These are phyloP conservation scores for Rostratula benghalensis DNA, from an alignment of 2,113 vertebrate species.

Conservation along the genomic window DNA sequence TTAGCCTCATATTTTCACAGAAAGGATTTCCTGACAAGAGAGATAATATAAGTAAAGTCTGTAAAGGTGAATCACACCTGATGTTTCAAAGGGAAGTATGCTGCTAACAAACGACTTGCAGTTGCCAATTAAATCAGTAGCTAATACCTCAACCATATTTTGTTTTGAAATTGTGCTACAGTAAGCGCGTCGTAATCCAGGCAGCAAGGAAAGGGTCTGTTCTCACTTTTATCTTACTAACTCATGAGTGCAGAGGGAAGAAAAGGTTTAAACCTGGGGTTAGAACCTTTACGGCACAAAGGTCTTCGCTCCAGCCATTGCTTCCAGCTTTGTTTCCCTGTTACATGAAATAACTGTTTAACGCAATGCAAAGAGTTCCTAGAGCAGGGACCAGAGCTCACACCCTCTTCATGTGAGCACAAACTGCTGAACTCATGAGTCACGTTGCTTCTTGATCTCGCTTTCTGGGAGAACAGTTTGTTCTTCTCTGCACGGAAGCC, in stretches of 20 bases:
- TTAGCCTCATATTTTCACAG: background rate
- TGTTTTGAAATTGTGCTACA: background rate
- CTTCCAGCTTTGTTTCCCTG: background rate
- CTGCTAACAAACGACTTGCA: background rate
- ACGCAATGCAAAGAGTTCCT: conserved; percentile 36
- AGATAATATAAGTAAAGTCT: background rate
- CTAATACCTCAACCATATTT: background rate
- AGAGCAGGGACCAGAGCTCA: background rate
- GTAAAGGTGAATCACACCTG: background rate
- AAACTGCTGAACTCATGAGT: background rate
- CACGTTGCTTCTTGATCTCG: background rate
- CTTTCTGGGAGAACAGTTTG: background rate
- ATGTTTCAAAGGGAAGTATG: background rate
- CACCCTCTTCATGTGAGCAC: background rate
- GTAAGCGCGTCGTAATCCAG: background rate
- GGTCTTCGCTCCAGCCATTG: background rate
- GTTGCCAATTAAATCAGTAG: background rate
- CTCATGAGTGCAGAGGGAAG: background rate
- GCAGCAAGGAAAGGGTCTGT: background rate
- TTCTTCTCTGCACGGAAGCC: background rate
- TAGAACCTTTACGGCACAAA: background rate
- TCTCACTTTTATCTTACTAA: background rate
- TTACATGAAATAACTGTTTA: background rate
- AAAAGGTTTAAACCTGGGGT: background rate
- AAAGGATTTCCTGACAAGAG: background rate